phyloP scores from a whole-genome alignment of 1,140 invertebrate genomes.

The Bicyclus anynana region DNA sequence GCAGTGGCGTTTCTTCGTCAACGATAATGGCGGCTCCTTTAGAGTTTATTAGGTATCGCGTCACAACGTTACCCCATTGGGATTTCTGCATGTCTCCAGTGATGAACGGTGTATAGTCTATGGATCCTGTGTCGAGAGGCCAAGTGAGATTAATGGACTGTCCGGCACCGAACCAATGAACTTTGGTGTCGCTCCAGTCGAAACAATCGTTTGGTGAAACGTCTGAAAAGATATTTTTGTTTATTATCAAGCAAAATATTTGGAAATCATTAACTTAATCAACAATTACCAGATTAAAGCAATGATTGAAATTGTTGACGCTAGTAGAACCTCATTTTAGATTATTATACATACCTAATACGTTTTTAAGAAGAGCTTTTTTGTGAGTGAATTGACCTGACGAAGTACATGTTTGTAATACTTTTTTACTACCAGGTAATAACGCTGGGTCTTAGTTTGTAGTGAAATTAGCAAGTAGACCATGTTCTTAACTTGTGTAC shows the following conservation, averaged over 20 bases:
- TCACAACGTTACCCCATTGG: slow-evolving; percentile 89
- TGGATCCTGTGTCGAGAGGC: slow-evolving; percentile 85
- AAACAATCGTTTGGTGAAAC: slow-evolving; percentile 89
- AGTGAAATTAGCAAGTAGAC: no score
- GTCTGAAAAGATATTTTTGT: slow-evolving; percentile 39
- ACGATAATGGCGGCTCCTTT: slow-evolving; percentile 89
- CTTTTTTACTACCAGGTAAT: no score
- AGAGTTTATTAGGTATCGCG: slow-evolving; percentile 90
- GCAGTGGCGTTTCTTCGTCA: slow-evolving; percentile 86
- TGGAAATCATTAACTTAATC: not conserved
- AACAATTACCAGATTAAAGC: no score
- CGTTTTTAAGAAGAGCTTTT: no score
- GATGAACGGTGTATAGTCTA: slow-evolving; percentile 87
- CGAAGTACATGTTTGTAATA: no score
- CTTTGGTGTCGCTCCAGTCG: slow-evolving; percentile 82
- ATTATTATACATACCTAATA: no score
- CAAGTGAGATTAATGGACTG: slow-evolving; percentile 86
- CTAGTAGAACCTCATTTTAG: no score
- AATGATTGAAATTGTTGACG: no score
- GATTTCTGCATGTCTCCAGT: slow-evolving; percentile 87
- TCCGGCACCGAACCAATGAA: slow-evolving; percentile 90
- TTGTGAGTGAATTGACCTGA: no score
- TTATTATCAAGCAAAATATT: not conserved
- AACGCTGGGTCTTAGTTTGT: no score
- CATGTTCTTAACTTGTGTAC: no score